phyloP scores from a whole-genome alignment of 2,797 vertebrate species.

The Poecilia picta region DNA sequence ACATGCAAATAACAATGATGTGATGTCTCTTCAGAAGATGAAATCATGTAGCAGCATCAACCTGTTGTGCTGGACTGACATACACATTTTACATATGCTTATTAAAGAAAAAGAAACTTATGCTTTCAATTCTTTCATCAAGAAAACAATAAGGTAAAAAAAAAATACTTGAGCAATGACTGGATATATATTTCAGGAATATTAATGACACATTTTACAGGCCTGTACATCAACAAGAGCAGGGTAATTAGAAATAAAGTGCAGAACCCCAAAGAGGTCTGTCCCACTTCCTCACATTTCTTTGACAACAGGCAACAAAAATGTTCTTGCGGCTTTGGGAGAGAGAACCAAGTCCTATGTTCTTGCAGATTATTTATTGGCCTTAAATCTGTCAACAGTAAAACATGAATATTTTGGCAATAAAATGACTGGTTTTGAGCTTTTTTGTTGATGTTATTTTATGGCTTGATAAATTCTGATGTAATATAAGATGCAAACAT shows the following conservation, averaged over 20 bases:
- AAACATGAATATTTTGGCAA: constrained; percentile 29
- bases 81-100: not conserved
- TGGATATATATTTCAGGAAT: no score
- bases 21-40: not conserved
- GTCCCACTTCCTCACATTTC: not conserved
- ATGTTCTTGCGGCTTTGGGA: not conserved
- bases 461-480: not conserved
- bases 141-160: not conserved
- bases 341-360: not conserved
- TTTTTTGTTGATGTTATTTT: not conserved
- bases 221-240: not conserved
- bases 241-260: not conserved
- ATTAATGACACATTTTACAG: not conserved
- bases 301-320: not conserved
- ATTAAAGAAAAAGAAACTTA: not conserved
- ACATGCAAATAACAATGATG: constrained; percentile 6
- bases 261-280: not conserved
- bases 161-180: not conserved
- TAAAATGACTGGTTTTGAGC: constrained; percentile 19
- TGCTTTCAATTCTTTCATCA: not conserved
- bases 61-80: constrained; percentile 2
- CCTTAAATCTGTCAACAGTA: constrained; percentile 7
- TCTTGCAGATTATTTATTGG: not conserved
- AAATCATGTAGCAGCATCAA: constrained; percentile 5
- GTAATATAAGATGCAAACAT: not conserved